Evolutionary conservation across 2,888 invertebrate genomes (phyloP).

Genomic region (Drosophila niveifrons): DNA sequence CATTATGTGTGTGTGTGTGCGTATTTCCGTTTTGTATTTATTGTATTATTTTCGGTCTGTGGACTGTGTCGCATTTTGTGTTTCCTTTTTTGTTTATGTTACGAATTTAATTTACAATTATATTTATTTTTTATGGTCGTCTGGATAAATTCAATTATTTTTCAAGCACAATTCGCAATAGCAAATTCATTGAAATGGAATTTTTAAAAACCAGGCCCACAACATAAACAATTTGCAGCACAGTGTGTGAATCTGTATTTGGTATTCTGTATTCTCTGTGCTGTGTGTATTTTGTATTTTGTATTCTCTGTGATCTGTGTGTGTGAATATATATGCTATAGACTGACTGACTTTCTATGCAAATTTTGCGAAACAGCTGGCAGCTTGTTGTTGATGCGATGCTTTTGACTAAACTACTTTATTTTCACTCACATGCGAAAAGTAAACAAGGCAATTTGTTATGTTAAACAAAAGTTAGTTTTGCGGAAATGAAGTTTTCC

Average conservation of each 20-base stretch:
- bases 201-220: conserved; percentile 33
- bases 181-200: conserved; percentile 58
- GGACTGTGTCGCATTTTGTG: conserved; percentile 28
- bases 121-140: conserved; percentile 60
- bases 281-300: background rate
- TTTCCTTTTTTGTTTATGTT: conserved; percentile 57
- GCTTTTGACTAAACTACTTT: conserved; percentile 28
- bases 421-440: conserved; percentile 64
- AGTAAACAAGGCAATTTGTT: conserved; percentile 81
- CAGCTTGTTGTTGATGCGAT: conserved; percentile 30
- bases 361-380: conserved; percentile 43
- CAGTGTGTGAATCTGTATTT: background rate
- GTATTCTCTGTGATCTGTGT: conserved; percentile 4
- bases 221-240: conserved; percentile 14
- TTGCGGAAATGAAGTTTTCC: conserved; percentile 81
- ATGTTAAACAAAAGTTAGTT: conserved; percentile 81
- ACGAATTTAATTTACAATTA: conserved; percentile 79
- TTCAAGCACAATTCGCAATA: conserved; percentile 42
- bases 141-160: conserved; percentile 65
- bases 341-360: conserved; percentile 27
- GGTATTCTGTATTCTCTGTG: background rate
- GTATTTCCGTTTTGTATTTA: conserved; percentile 72
- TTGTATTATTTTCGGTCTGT: conserved; percentile 63
- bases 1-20: conserved; percentile 28
- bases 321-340: background rate